Base-by-base conservation (phyloP, 2,797 vertebrate genomes). In the Tachyglossus aculeatus region DNA sequence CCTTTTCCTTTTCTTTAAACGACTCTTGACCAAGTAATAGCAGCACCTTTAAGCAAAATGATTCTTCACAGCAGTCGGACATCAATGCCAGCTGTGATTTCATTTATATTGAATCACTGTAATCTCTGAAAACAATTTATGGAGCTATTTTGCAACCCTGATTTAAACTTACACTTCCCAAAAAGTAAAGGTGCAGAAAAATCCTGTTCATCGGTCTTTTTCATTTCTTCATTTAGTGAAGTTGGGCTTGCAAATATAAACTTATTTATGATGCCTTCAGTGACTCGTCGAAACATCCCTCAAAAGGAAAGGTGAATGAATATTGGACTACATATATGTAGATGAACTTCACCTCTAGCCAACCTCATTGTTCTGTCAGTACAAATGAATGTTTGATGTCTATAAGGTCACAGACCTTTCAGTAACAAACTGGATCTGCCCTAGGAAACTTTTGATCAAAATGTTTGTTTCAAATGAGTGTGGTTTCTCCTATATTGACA, bases 71-170 rank as follows among this genome's bases (percentile, higher is more conserved):
- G 67, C 55, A 64, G 71, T 74, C 48, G 50, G 57, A 52, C 24
- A 74, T 77, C 45, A 71, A 19, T 55, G 66, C 76, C 60, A 86
- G 67, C 77, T 84, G 82, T 76, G 84, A 88, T 83, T 79, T 82
- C 70, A 77, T 83, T 81, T 86, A 69, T 78, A 74, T 27, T 40
- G 65, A 87, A 86, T 85, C 72, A 80, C 85, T 74, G 45, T 83
- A 78, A 88, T 83, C 67, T 69, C 54, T 76, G 63, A 66, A 56
- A 81, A 79, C 79, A 74, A 66, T 77, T 84, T 82, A 71, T 57
- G 38, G 71, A 78, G 62, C 78, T 50, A 33, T 77, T 84, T 78
- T 77, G 45, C 18, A 75, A 71, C 19, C 43, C 25, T 77, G 41
- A 78, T 64, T 86, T 81, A 61, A 82, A 76, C 54, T 48, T 81